phyloP scores from a whole-genome alignment of 2,888 invertebrate genomes.

The Amphipoea lucens region DNA sequence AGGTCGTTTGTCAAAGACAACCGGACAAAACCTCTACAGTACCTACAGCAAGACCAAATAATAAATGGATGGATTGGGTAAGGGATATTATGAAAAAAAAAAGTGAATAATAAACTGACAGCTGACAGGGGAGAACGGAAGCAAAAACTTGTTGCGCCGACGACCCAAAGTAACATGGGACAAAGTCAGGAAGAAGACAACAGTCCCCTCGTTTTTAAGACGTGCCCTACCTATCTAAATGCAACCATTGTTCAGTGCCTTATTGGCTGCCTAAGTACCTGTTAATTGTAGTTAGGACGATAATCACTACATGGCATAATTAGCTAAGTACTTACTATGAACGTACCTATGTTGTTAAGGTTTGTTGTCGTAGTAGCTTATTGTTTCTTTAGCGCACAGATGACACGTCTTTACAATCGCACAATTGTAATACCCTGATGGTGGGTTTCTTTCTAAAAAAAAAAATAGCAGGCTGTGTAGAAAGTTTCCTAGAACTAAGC shows the following conservation, averaged over 20 bases:
- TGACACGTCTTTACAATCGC: slow-evolving; percentile 17
- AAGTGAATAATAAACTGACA: background rate
- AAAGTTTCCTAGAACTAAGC: background rate
- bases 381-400: background rate
- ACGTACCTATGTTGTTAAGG: slow-evolving; percentile 1
- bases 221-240: slow-evolving; percentile 27
- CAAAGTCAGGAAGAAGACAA: background rate
- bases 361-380: background rate
- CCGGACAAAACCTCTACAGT: background rate
- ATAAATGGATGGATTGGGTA: too few species aligned
- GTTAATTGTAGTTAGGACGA: slow-evolving; percentile 9
- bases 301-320: slow-evolving; percentile 16
- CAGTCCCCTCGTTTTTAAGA: background rate
- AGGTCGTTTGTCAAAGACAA: background rate
- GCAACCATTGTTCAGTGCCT: background rate
- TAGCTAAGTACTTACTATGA: slow-evolving; percentile 1
- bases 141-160: background rate
- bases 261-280: background rate
- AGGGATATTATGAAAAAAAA: background rate
- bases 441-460: background rate
- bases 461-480: background rate
- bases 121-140: background rate
- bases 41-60: background rate
- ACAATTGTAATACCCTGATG: background rate
- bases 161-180: background rate